phyloP scores from a whole-genome alignment of 2,888 invertebrate genomes.

The Acronicta aceris region DNA sequence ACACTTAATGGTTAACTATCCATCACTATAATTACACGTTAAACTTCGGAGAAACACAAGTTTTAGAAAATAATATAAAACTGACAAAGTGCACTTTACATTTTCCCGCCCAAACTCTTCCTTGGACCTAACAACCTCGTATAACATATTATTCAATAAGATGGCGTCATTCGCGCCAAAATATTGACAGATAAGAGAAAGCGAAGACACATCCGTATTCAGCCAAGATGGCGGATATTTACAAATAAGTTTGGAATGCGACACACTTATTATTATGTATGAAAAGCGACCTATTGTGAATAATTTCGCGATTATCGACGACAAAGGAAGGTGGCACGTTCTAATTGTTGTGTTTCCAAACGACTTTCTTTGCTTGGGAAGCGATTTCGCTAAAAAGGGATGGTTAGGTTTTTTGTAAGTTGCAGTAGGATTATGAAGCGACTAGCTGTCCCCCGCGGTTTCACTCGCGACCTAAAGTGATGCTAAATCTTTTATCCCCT shows the following conservation, averaged over 20 bases:
- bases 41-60: no score
- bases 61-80: no score
- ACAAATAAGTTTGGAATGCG: slow-evolving; percentile 49
- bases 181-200: slow-evolving; percentile 52
- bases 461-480: no score
- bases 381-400: neutral
- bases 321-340: slow-evolving; percentile 25
- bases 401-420: no score
- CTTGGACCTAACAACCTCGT: slow-evolving; percentile 12
- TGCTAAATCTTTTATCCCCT: no score
- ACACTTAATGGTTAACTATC: no score
- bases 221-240: slow-evolving; percentile 43
- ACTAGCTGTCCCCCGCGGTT: no score
- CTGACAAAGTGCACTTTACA: no score
- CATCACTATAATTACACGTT: no score
- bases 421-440: no score
- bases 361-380: neutral
- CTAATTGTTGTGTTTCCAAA: neutral
- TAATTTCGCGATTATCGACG: slow-evolving; percentile 31
- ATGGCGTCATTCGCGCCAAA: slow-evolving; percentile 55
- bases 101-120: no score
- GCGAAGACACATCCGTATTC: slow-evolving; percentile 48
- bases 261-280: slow-evolving; percentile 41
- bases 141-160: slow-evolving; percentile 10
- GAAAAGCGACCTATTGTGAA: slow-evolving; percentile 34